Evolutionary conservation across 2,797 vertebrate genomes (phyloP), one percentile per base, ranked within the genome.

Genomic region (Philypnodon macrostomus): DNA sequence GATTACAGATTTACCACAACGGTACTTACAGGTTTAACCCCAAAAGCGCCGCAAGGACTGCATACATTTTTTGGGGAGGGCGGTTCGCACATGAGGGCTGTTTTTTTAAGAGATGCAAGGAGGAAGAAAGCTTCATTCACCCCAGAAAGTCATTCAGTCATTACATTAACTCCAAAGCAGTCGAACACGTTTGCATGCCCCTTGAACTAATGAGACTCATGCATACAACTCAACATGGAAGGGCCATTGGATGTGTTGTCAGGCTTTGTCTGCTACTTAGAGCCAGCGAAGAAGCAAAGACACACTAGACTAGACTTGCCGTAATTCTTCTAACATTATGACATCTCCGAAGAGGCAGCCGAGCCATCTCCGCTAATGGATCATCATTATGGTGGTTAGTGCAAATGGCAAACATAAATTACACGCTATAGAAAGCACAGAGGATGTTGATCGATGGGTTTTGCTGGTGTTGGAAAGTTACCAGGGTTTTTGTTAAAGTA

Each of bases 381-480:
- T 54, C 58, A 59, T 72, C 53, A 45, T 69, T 39, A 61, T 19
- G 23, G 60, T 39, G 41, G 71, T 69, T 67, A 53, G 45, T 38
- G 60, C 36, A 58, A 66, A 66, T 55, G 54, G 12, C 21, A n/a
- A 70, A 58, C 67, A 58, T 47, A 64, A 69, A 70, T 70, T 52
- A 70, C 53, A 56, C 21, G 30, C 10, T 68, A 61, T 15, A 35
- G 29, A 46, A 54, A 45, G 33, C 33, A 54, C 10, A 38, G 44
- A 64, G 54, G 47, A 50, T 31, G 23, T 14, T 31, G 13, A 55
- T 9, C n/a, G 32, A 61, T 3, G n/a, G 61, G 70, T 67, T 18
- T 18, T 85, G 77, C 79, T 85, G 83, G 77, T 85, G 77, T 70
- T 80, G 57, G 67, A 67, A 31, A 41, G 30, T 24, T 26, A 14